Percentiles rank a stretch among this genome's conserved stretches.
These are phyloP conservation scores for Eufriesea mexicana DNA, from an alignment of 1,140 invertebrate species.

Conservation along the genomic window DNA sequence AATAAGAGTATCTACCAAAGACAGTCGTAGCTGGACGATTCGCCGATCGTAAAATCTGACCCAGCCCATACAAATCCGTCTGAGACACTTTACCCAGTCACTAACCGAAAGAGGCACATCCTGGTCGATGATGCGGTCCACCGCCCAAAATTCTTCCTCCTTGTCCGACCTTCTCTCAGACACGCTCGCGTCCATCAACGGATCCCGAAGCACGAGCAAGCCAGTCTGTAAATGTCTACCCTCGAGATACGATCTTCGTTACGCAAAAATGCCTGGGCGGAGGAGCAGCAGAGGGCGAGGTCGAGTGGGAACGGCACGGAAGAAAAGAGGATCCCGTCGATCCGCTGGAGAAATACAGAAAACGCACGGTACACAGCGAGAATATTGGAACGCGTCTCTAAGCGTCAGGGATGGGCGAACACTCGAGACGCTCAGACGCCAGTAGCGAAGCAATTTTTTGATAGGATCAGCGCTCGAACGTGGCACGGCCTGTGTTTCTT, in stretches of 20 bases:
- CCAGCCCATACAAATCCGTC: neutral
- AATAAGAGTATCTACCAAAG: neutral
- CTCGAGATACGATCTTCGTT: constrained; percentile 23
- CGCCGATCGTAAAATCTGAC: neutral
- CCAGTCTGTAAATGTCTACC: neutral
- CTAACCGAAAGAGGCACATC: neutral
- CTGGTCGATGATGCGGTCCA: neutral
- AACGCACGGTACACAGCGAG: constrained; percentile 25
- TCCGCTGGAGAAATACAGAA: constrained; percentile 20
- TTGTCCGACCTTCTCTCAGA: neutral
- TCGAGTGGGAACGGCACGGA: neutral
- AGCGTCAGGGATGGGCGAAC: constrained; percentile 11
- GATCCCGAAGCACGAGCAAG: neutral
- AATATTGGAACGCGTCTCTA: constrained; percentile 52
- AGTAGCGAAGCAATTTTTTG: constrained; percentile 75
- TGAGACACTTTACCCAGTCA: neutral
- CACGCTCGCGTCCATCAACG: neutral
- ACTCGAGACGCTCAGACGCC: constrained; percentile 68
- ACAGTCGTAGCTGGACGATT: neutral
- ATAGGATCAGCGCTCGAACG: constrained; percentile 70
- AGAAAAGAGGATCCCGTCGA: constrained; percentile 32
- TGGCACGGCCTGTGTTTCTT: constrained; percentile 61
- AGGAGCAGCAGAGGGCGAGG: neutral
- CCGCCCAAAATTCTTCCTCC: neutral
- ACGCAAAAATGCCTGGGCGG: neutral